phyloP scores from a whole-genome alignment of 1,140 invertebrate genomes.

The Drosophila athabasca region DNA sequence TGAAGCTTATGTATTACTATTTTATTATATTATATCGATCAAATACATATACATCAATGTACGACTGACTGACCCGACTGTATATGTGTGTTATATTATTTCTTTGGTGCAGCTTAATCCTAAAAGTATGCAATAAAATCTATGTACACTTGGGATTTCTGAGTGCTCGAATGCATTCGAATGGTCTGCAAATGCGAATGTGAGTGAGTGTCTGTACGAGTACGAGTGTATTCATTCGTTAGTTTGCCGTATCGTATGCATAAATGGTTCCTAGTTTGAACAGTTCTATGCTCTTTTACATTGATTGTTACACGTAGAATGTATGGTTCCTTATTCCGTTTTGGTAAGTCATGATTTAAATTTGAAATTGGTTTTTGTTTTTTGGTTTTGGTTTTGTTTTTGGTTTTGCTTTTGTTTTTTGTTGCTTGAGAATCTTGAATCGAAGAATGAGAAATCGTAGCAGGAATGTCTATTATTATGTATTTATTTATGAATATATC shows the following conservation, averaged over 20 bases:
- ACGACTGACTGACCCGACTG: no score
- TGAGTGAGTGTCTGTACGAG: slow-evolving; percentile 14
- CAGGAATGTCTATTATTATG: slow-evolving; percentile 29
- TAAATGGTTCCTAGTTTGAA: slow-evolving; percentile 52
- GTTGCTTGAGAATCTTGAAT: slow-evolving; percentile 45
- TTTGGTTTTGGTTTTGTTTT: slow-evolving; percentile 9
- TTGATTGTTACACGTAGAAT: slow-evolving; percentile 74
- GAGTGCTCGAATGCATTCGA: slow-evolving; percentile 64
- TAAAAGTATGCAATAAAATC: slow-evolving; percentile 77
- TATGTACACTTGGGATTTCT: slow-evolving; percentile 69
- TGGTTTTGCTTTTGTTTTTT: not conserved
- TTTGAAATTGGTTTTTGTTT: slow-evolving; percentile 22
- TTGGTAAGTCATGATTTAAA: slow-evolving; percentile 31
- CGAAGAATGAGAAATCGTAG: slow-evolving; percentile 47
- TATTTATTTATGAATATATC: slow-evolving; percentile 18
- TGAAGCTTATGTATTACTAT: not conserved
- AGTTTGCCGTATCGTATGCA: no score
- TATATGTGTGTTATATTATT: slow-evolving; percentile 10
- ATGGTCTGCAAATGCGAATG: slow-evolving; percentile 42
- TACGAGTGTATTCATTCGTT: slow-evolving; percentile 24
- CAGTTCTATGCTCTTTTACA: slow-evolving; percentile 73
- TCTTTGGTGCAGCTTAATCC: slow-evolving; percentile 72
- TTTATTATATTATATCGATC: not conserved
- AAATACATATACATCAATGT: not conserved
- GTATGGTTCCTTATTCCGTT: slow-evolving; percentile 67